phyloP scores from a whole-genome alignment of 2,888 invertebrate genomes.

The Phyllotreta striolata region DNA sequence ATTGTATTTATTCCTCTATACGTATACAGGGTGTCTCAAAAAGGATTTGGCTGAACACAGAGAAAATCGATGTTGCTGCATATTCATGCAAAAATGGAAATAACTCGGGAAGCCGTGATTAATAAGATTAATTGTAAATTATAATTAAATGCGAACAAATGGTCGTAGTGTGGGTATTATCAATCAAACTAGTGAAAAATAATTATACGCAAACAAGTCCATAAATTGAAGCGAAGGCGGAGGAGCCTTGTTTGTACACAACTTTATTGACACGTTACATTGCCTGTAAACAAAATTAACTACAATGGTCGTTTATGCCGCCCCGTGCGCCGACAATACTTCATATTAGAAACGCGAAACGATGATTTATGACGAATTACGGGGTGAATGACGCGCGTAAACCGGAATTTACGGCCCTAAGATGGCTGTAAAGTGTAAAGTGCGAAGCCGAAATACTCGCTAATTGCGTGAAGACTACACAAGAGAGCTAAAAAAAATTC shows the following conservation, averaged over 20 bases:
- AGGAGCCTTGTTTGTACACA: conserved; percentile 34
- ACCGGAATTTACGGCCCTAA: conserved; percentile 54
- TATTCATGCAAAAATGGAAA: no score
- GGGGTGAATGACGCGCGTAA: conserved; percentile 54
- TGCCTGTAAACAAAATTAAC: conserved; percentile 46
- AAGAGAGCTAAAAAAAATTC: no score
- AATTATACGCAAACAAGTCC: conserved; percentile 37
- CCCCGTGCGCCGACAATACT: conserved; percentile 38
- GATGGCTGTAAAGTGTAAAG: conserved; percentile 41
- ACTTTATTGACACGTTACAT: conserved; percentile 45
- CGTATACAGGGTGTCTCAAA: no score
- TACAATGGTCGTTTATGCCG: conserved; percentile 39
- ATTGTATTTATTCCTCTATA: no score
- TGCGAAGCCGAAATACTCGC: no score
- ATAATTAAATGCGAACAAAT: no score
- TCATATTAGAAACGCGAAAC: conserved; percentile 48
- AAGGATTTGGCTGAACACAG: no score
- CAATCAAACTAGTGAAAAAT: conserved; percentile 26
- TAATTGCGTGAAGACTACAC: no score
- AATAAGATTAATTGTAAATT: no score
- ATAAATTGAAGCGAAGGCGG: conserved; percentile 33
- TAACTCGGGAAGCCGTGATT: no score
- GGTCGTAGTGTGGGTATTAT: background rate
- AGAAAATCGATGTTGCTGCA: no score
- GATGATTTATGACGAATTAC: conserved; percentile 54